phyloP scores from a whole-genome alignment of 2,797 vertebrate species.

The Schizopygopsis malacanthus region DNA sequence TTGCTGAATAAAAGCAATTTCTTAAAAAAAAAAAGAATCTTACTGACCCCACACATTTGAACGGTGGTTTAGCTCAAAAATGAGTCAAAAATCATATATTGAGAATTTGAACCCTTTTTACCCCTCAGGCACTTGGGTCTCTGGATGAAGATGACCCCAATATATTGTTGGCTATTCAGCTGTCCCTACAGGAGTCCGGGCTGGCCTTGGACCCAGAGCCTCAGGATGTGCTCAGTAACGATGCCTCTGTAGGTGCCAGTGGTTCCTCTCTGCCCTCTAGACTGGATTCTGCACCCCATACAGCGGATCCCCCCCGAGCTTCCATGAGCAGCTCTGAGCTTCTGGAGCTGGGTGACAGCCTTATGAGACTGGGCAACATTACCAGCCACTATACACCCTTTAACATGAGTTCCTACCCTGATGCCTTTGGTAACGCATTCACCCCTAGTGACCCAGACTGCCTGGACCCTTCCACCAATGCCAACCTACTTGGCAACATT shows the following conservation, averaged over 20 bases:
- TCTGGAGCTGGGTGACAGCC: slow-evolving; percentile 89
- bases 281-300: slow-evolving; percentile 82
- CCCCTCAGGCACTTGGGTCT: slow-evolving; percentile 81
- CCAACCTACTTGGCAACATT: slow-evolving; percentile 95
- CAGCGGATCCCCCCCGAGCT: slow-evolving; percentile 79
- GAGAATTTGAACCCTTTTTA: slow-evolving; percentile 64
- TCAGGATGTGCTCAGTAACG: slow-evolving; percentile 83
- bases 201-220: slow-evolving; percentile 68
- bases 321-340: slow-evolving; percentile 93
- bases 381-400: slow-evolving; percentile 61
- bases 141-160: slow-evolving; percentile 97
- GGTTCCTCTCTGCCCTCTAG: slow-evolving; percentile 93
- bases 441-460: slow-evolving; percentile 56
- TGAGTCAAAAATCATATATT: not conserved
- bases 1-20: not conserved
- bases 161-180: slow-evolving; percentile 95
- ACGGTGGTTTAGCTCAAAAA: not conserved
- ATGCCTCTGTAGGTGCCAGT: slow-evolving; percentile 89
- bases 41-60: not conserved
- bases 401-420: slow-evolving; percentile 65
- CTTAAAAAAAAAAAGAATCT: not conserved
- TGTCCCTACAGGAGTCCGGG: slow-evolving; percentile 94
- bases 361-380: slow-evolving; percentile 83
- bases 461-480: slow-evolving; percentile 81
- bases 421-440: slow-evolving; percentile 74